Conservation (phyloP, 1,140 invertebrate species). For the Meteorus sp. region DNA sequence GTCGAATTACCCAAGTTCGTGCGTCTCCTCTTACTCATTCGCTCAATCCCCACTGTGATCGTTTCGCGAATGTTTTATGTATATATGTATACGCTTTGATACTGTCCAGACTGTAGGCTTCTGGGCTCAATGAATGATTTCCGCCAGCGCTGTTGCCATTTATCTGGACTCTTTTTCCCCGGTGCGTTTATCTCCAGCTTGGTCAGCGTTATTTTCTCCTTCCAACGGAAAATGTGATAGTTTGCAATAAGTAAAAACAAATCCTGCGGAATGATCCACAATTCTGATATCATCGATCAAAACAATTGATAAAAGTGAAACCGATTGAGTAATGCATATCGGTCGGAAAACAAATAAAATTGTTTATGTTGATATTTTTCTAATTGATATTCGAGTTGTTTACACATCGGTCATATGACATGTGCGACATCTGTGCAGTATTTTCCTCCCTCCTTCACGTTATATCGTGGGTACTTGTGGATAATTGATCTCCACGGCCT, state of each 20-base stretch:
- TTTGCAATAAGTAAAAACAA: background rate
- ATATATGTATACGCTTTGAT: too few relatives aligned
- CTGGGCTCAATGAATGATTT: constrained; percentile 58
- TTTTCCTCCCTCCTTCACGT: too few relatives aligned
- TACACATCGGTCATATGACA: background rate
- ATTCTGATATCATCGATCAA: too few relatives aligned
- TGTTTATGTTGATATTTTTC: too few relatives aligned
- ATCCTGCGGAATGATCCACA: too few relatives aligned
- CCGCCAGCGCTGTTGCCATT: constrained; percentile 51
- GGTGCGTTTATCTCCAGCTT: constrained; percentile 23
- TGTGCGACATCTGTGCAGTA: background rate
- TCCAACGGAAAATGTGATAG: background rate
- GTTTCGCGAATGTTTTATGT: constrained; percentile 12
- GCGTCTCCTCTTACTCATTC: too few relatives aligned
- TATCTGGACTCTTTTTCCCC: constrained; percentile 38
- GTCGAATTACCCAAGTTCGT: background rate
- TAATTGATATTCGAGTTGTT: too few relatives aligned
- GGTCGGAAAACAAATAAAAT: too few relatives aligned
- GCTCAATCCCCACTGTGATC: background rate
- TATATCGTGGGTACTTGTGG: background rate
- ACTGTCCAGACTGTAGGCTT: constrained; percentile 38
- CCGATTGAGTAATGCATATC: too few relatives aligned
- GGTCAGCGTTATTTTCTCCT: constrained; percentile 6
- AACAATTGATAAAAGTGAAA: too few relatives aligned
- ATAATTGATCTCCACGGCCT: constrained; percentile 24